Evolutionary conservation across 2,113 vertebrate species (phyloP).

Genomic region (Tympanuchus pallidicinctus): DNA sequence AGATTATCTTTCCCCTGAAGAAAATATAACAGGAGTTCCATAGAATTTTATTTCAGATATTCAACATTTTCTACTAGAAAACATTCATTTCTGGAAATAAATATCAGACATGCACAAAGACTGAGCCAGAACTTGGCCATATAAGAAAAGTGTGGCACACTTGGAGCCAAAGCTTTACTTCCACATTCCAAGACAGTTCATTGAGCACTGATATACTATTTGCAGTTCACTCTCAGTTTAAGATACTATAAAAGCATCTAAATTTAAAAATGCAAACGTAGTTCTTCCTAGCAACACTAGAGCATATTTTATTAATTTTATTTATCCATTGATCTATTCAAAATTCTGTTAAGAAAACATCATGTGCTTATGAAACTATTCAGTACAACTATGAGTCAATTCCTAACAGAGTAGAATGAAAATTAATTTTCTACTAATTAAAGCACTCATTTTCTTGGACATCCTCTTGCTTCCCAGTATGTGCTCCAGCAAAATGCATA

Average conservation of each 20-base stretch:
- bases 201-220: background rate
- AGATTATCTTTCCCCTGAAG: background rate
- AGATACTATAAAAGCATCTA: background rate
- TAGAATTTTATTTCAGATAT: background rate
- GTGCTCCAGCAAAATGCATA: background rate
- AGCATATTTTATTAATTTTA: background rate
- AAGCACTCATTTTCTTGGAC: background rate
- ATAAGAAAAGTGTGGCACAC: background rate
- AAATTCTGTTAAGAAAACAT: background rate
- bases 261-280: background rate
- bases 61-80: background rate
- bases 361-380: background rate
- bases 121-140: background rate
- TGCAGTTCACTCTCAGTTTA: background rate
- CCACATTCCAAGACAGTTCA: accelerated
- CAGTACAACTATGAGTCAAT: background rate
- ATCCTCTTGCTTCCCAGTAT: background rate
- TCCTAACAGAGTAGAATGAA: background rate
- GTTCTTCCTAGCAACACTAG: background rate
- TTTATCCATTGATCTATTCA: background rate
- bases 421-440: background rate
- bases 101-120: background rate
- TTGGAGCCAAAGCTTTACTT: background rate
- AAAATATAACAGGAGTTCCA: background rate
- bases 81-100: background rate